Conservation (phyloP, 2,797 vertebrate genomes). For the Allobates femoralis region DNA sequence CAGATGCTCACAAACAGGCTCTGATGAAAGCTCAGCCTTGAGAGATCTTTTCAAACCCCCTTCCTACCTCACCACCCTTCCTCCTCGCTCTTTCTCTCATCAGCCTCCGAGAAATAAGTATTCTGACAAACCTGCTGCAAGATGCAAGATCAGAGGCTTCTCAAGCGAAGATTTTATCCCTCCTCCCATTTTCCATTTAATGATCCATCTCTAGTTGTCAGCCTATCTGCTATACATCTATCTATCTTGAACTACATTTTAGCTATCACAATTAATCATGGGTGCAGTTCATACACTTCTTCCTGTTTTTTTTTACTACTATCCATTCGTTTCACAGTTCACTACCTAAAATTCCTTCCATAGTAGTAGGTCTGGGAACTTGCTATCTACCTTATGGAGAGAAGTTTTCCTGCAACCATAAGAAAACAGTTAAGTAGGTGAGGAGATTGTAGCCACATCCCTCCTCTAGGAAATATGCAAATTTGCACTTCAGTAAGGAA, state of each 20-base stretch:
- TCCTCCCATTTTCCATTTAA: slow-evolving; percentile 36
- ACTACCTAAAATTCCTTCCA: background rate
- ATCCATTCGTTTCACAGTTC: background rate
- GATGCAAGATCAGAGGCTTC: slow-evolving; percentile 48
- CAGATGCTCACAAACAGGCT: slow-evolving; percentile 56
- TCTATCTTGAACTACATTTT: slow-evolving; percentile 1
- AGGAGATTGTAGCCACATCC: too few relatives aligned
- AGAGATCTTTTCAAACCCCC: slow-evolving; percentile 41
- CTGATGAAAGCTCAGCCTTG: slow-evolving; percentile 54
- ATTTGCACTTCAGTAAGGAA: too few relatives aligned
- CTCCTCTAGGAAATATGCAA: too few relatives aligned
- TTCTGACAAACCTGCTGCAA: slow-evolving; percentile 59
- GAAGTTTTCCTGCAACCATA: too few relatives aligned
- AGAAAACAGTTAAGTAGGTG: too few relatives aligned
- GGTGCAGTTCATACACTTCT: background rate
- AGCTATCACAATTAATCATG: slow-evolving; percentile 19
- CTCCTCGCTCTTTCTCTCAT: slow-evolving; percentile 42
- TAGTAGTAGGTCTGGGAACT: background rate
- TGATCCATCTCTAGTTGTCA: slow-evolving; percentile 32
- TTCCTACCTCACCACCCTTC: background rate
- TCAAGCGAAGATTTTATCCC: slow-evolving; percentile 38
- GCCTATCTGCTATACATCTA: background rate
- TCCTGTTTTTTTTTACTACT: background rate
- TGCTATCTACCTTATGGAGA: too few relatives aligned
- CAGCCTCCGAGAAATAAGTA: slow-evolving; percentile 48